Conservation (phyloP, 1,140 invertebrate species). For the Bemisia tabaci region DNA sequence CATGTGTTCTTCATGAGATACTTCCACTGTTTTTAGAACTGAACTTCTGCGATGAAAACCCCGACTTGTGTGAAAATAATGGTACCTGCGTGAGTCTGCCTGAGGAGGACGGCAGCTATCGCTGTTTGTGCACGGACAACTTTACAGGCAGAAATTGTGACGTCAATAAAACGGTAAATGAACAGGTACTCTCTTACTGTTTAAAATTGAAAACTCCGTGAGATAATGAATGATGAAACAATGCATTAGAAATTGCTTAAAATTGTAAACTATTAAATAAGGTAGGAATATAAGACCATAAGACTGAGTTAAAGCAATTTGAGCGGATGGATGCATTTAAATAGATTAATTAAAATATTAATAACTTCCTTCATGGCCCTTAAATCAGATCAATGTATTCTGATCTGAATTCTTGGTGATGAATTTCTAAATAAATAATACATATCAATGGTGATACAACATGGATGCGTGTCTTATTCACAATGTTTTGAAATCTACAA, state of each 20-base stretch:
- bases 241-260: background rate
- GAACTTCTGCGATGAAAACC: conserved; percentile 58
- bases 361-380: background rate
- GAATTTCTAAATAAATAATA: too few species aligned
- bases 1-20: too few species aligned
- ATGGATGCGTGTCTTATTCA: too few species aligned
- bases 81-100: conserved; percentile 64
- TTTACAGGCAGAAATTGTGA: conserved; percentile 41
- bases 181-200: background rate
- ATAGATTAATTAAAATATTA: background rate
- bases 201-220: background rate
- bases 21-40: conserved; percentile 47
- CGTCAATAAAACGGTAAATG: conserved; percentile 24
- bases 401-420: too few species aligned
- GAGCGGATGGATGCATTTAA: too few species aligned
- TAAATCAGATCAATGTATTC: too few species aligned
- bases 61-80: conserved; percentile 54
- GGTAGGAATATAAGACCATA: too few species aligned
- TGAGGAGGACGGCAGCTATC: conserved; percentile 55
- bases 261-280: too few species aligned
- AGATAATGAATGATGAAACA: background rate
- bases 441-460: too few species aligned
- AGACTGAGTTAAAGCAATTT: too few species aligned
- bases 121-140: conserved; percentile 42
- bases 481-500: too few species aligned